A percentile compares a stretch with the other conserved stretches of the same genome.
phyloP scores from a whole-genome alignment of 2,113 vertebrate genomes.

The Lasiurus borealis region DNA sequence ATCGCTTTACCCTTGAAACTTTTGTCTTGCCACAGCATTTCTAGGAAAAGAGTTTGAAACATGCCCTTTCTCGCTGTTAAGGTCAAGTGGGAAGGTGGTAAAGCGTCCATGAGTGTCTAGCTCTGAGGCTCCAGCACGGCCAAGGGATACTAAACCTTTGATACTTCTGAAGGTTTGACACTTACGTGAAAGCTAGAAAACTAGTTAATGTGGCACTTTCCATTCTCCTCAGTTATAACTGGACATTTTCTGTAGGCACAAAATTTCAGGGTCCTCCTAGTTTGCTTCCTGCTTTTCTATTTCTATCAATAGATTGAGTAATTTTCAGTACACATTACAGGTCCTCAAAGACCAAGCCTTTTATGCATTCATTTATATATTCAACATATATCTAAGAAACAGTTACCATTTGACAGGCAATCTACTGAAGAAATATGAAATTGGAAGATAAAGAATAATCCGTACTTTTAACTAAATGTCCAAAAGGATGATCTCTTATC shows the following conservation, averaged over 20 bases:
- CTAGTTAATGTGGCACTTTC: slow-evolving; percentile 61
- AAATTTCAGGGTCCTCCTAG: slow-evolving; percentile 59
- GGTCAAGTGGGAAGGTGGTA: slow-evolving; percentile 49
- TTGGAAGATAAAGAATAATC: not conserved
- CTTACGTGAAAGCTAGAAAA: slow-evolving; percentile 54
- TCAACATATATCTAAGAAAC: slow-evolving; percentile 29
- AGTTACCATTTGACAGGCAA: not conserved
- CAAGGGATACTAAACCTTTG: slow-evolving; percentile 45
- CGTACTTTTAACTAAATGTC: not conserved
- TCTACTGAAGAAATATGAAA: not conserved
- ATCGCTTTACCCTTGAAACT: not conserved
- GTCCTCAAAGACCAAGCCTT: slow-evolving; percentile 45
- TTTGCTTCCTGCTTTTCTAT: slow-evolving; percentile 31
- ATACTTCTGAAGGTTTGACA: slow-evolving; percentile 24
- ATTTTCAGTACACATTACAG: slow-evolving; percentile 53
- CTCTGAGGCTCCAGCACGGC: slow-evolving; percentile 14
- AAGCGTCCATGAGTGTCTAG: slow-evolving; percentile 5
- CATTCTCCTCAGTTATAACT: slow-evolving; percentile 46
- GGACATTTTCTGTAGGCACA: slow-evolving; percentile 58
- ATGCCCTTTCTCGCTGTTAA: not conserved
- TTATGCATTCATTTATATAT: slow-evolving; percentile 41
- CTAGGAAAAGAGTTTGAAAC: not conserved
- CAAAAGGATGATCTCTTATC: not conserved
- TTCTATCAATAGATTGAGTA: not conserved
- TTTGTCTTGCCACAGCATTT: slow-evolving; percentile 22